Base-by-base conservation (phyloP, 2,113 vertebrate genomes). In the Atherinomorus stipes region DNA sequence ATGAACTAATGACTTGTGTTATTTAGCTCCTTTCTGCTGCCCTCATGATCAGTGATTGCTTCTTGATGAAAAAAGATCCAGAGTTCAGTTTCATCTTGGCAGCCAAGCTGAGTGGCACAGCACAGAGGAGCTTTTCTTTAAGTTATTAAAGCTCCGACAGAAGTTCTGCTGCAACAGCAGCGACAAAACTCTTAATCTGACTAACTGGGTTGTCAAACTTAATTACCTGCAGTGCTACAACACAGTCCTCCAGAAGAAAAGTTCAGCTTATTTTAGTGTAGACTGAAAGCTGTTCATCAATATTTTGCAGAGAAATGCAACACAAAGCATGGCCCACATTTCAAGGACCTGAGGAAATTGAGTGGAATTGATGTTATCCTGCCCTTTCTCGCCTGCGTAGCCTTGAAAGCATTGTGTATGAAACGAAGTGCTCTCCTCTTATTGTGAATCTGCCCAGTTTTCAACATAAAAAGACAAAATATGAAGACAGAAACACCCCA, bases 301-400 rank as follows among this genome's bases (percentile, higher is more conserved):
- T 56, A 59, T 72, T 74, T 75, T 64, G 64, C 70, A 60, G 64
- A 72, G 42, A 77, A 57, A 26, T 67, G 51, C 18, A 26, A 63
- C 72, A 67, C 59, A 87, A 77, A 85, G 76, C 70, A 9, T 26
- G 40, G 61, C 61, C 74, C 40, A 67, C 84, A 49, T 83, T 84
- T 84, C 80, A 78, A 82, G 85, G 79, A 85, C 67, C 51, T 59
- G 64, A 22, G 62, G 85, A 84, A 88, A 89, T 66, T 74, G 83
- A 77, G 68, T 79, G 69, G 79, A 85, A 89, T 89, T 74, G 82
- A 85, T 85, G 81, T 79, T 60, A 63, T 71, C 74, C 79, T 72
- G 74, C 34, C 40, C 64, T 72, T 66, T 71, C 63, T 52, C 22
- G 11, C n/a, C 69, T 26, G 52, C 25, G 12, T 9, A 83, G 81